These are phyloP conservation scores for Bovichtus variegatus DNA, from an alignment of 2,797 vertebrate species.

Conservation along the genomic window DNA sequence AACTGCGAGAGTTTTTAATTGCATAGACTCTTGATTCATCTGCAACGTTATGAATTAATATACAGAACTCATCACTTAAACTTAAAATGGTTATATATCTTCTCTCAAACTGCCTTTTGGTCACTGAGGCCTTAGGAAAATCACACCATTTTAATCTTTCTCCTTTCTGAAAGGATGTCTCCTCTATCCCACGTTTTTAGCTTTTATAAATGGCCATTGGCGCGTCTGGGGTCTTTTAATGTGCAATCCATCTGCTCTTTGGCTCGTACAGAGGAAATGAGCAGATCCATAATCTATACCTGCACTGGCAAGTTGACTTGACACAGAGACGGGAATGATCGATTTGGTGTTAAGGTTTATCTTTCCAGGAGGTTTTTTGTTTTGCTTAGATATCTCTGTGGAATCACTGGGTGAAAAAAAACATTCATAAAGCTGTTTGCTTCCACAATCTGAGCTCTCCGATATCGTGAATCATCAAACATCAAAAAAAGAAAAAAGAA, in stretches of 20 bases:
- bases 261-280: slow-evolving; percentile 74
- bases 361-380: slow-evolving; percentile 55
- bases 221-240: slow-evolving; percentile 71
- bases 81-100: slow-evolving; percentile 44
- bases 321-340: slow-evolving; percentile 52
- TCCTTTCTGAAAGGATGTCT: slow-evolving; percentile 65
- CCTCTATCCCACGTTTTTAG: slow-evolving; percentile 55
- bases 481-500: slow-evolving; percentile 24
- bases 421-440: slow-evolving; percentile 52
- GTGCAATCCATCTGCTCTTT: slow-evolving; percentile 80
- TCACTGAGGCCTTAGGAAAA: slow-evolving; percentile 68
- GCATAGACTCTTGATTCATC: slow-evolving; percentile 30
- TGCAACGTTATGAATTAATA: slow-evolving; percentile 33
- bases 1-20: slow-evolving; percentile 39
- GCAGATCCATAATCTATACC: slow-evolving; percentile 78
- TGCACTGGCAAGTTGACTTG: slow-evolving; percentile 58
- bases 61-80: slow-evolving; percentile 53
- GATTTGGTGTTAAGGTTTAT: slow-evolving; percentile 67
- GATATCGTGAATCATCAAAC: slow-evolving; percentile 51
- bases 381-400: slow-evolving; percentile 53
- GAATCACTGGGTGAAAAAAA: slow-evolving; percentile 43
- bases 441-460: slow-evolving; percentile 51
- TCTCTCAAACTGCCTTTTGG: slow-evolving; percentile 56
- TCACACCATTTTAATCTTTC: slow-evolving; percentile 72
- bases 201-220: slow-evolving; percentile 68